A percentile compares a stretch with the other conserved stretches of the same genome.
These are phyloP conservation scores for Spilarctia lutea DNA, from an alignment of 2,888 invertebrate species.

Conservation along the genomic window DNA sequence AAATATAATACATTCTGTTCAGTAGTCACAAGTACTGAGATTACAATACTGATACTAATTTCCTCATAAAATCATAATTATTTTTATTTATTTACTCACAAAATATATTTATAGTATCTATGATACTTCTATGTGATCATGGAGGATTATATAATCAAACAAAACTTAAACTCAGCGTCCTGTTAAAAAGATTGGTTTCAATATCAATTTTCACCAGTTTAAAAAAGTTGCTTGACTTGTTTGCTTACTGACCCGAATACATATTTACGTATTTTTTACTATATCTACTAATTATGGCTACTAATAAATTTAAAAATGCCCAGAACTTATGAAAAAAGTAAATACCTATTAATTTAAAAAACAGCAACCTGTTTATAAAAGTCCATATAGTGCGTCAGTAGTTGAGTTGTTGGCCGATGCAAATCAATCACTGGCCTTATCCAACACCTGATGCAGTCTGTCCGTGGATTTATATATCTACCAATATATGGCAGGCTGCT, in stretches of 20 bases:
- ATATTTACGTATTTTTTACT: not conserved
- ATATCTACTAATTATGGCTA: not conserved
- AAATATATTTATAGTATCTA: too few species aligned
- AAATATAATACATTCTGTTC: too few species aligned
- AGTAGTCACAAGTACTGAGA: too few species aligned
- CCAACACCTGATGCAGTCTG: constrained; percentile 70
- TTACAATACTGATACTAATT: too few species aligned
- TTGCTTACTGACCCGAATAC: not conserved
- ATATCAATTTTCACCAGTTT: not conserved
- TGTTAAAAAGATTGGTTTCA: not conserved
- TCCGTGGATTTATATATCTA: constrained; percentile 16
- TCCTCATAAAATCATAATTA: too few species aligned
- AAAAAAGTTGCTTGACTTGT: not conserved
- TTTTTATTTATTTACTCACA: too few species aligned
- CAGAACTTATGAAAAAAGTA: too few species aligned
- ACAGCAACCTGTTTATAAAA: constrained; percentile 61
- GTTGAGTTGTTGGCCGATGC: constrained; percentile 56
- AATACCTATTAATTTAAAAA: constrained; percentile 16
- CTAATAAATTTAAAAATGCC: too few species aligned
- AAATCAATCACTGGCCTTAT: constrained; percentile 76
- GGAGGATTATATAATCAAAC: too few species aligned
- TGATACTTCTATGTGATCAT: too few species aligned
- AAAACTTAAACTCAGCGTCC: too few species aligned
- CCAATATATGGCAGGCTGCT: not conserved
- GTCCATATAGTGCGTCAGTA: constrained; percentile 62